Evolutionary conservation across 1,140 invertebrate genomes (phyloP).

Genomic region (Polypedilum pembai): DNA sequence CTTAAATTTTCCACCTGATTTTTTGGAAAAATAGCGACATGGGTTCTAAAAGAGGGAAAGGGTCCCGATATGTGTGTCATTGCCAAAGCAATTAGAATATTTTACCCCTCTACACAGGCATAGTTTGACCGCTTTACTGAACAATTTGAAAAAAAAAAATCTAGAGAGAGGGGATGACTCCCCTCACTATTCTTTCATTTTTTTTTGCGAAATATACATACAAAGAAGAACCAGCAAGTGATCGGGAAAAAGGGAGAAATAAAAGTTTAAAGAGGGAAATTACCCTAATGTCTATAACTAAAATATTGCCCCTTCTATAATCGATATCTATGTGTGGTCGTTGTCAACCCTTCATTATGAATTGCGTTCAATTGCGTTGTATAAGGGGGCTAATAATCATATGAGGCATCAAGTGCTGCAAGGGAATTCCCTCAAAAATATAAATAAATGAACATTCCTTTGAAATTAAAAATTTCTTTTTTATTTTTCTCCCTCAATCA

Average conservation of each 20-base stretch:
- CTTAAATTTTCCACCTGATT: not conserved
- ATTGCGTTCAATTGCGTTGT: not conserved
- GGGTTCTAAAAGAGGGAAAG: not conserved
- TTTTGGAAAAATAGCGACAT: not conserved
- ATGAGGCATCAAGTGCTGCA: not conserved
- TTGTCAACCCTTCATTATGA: not conserved
- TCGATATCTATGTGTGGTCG: not conserved
- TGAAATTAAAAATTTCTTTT: not conserved
- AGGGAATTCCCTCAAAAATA: not conserved
- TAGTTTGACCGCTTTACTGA: not conserved
- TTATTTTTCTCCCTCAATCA: not conserved
- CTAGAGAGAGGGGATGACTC: not conserved
- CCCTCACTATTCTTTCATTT: not conserved
- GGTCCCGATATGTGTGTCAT: constrained; percentile 4
- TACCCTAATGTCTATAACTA: not conserved
- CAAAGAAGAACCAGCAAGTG: not conserved
- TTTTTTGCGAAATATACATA: not conserved
- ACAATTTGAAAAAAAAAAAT: not conserved
- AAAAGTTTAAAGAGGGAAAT: not conserved
- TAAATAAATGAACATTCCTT: not conserved
- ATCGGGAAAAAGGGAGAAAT: not conserved
- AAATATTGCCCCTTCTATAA: not conserved
- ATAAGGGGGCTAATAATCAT: constrained; percentile 5
- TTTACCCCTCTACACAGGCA: not conserved
- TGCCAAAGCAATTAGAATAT: constrained; percentile 12